A percentile compares a stretch with the other conserved stretches of the same genome.
These are phyloP conservation scores for Deroptyus accipitrinus DNA, from an alignment of 2,113 vertebrate genomes.

Conservation along the genomic window DNA sequence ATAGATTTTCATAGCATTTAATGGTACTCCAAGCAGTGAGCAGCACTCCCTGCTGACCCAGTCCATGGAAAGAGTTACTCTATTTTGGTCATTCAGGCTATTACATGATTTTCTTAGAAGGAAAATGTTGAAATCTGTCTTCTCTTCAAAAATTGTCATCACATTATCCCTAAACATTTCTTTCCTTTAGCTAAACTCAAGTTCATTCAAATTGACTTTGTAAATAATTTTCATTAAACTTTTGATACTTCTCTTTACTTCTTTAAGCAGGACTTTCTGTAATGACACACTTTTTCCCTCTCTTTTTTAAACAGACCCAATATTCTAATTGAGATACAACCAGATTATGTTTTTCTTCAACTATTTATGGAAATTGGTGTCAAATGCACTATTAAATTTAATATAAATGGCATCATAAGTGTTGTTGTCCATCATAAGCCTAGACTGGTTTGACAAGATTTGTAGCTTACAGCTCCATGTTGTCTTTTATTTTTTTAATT, in stretches of 20 bases:
- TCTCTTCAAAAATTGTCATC: not conserved
- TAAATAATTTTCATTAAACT: not conserved
- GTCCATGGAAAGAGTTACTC: not conserved
- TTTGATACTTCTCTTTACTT: not conserved
- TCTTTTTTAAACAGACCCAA: not conserved
- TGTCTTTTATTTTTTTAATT: not conserved
- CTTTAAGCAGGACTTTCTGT: not conserved
- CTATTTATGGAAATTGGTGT: not conserved
- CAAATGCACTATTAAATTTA: not conserved
- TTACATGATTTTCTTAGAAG: not conserved
- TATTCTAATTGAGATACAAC: not conserved
- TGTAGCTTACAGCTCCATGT: not conserved
- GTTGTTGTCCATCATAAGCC: not conserved
- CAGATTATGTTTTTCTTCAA: not conserved
- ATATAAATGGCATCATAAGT: not conserved
- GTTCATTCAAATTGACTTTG: not conserved
- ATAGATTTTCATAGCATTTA: not conserved
- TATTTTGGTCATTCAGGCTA: not conserved
- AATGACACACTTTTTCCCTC: not conserved
- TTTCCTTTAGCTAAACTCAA: not conserved
- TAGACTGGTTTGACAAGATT: not conserved
- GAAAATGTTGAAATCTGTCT: not conserved
- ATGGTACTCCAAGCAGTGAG: not conserved
- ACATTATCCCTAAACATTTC: not conserved
- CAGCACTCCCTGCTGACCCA: not conserved